Evolutionary conservation across 2,113 vertebrate genomes (phyloP), one percentile per base, ranked within the genome.

Genomic region (Paraplagusia blochii): DNA sequence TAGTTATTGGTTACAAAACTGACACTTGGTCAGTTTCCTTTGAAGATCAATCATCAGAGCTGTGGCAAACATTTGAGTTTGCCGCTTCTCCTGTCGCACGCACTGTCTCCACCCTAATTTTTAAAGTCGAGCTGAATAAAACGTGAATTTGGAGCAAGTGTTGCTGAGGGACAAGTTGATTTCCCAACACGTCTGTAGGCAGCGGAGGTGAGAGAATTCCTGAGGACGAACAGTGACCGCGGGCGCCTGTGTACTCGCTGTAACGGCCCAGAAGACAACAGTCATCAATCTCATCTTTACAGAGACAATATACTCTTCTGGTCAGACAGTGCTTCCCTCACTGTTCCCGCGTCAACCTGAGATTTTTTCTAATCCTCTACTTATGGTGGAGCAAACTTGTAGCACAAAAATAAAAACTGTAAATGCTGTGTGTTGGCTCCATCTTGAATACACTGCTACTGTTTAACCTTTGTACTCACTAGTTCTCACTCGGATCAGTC

Each of bases 331-430:
- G 67, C 79, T 78, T 80, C 80, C 74, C 55, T 80, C 56, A 35
- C 66, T 7, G 58, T 61, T 74, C 69, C 67, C 22, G 56, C 39
- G 55, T 57, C 51, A 69, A 61, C 54, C 57, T 64, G 46, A 71
- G 13, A 12, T 69, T 76, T 72, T 50, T 58, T 60, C 12, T 78
- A 66, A 72, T 45, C 70, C 62, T 70, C 50, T 79, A 70, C 70
- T 46, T 69, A 54, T 55, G 29, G 55, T 43, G 74, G 76, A 83
- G 80, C 80, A 59, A 29, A 53, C 60, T 77, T 53, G 73, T 83
- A 86, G 80, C 84, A 83, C 82, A 77, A 55, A n/a, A 63, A 69
- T 68, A 71, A 74, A 81, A 79, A 70, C 69, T 79, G 58, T 76
- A 76, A 76, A 54, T 62, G 14, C 69, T 45, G 68, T 76, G 66